Evolutionary conservation across 2,888 invertebrate species (phyloP).

Genomic region (Machimus rusticus): DNA sequence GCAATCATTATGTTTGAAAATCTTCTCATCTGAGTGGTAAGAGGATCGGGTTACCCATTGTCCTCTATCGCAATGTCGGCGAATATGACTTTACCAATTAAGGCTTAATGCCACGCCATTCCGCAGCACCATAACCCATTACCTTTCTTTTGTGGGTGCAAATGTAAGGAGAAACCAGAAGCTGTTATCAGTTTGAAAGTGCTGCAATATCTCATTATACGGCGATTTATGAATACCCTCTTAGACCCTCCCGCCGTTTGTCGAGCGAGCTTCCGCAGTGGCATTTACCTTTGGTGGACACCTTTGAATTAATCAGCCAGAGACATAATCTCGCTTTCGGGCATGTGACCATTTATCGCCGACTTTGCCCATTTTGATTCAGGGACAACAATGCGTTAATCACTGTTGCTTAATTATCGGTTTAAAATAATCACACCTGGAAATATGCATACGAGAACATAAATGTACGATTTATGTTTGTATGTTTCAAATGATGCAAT

Average conservation of each 20-base stretch:
- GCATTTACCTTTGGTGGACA: background rate
- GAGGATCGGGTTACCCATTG: background rate
- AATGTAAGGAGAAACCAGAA: background rate
- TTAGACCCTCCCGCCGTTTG: background rate
- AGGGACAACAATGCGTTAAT: background rate
- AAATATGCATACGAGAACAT: background rate
- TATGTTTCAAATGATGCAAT: background rate
- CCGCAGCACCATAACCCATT: background rate
- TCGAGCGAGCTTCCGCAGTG: background rate
- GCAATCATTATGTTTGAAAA: background rate
- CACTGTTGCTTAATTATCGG: background rate
- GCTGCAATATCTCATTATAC: background rate
- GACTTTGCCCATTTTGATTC: background rate
- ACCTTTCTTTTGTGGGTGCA: background rate
- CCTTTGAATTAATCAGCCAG: background rate
- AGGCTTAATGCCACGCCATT: background rate
- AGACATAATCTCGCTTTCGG: background rate
- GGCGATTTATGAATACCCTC: background rate
- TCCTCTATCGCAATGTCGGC: background rate
- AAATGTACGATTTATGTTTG: background rate
- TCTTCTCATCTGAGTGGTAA: background rate
- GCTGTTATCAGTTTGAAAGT: background rate
- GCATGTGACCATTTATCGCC: background rate
- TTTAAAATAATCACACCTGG: background rate
- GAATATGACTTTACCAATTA: background rate